Base-by-base conservation (phyloP, 2,888 invertebrate species). In the Brachynemurus nebulosus region DNA sequence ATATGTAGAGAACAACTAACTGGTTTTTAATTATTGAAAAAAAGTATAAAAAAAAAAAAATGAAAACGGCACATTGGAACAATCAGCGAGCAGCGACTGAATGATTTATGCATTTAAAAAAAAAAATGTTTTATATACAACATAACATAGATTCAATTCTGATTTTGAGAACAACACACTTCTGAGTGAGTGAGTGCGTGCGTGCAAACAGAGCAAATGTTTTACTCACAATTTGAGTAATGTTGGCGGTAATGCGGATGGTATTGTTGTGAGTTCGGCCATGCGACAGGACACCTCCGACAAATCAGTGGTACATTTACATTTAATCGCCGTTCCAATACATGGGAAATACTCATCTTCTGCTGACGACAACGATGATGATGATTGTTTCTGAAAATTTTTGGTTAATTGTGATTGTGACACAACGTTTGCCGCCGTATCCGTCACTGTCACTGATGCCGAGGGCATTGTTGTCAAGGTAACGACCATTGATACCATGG, bases 141-240 rank as follows among this genome's bases (percentile, higher is more conserved):
- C n/a, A n/a, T n/a, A n/a, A n/a, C n/a, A n/a, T n/a, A n/a, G n/a
- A n/a, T n/a, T n/a, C n/a, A n/a, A n/a, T n/a, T n/a, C n/a, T n/a
- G n/a, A n/a, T n/a, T n/a, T n/a, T n/a, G n/a, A n/a, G n/a, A n/a
- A n/a, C n/a, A n/a, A n/a, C n/a, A n/a, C n/a, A n/a, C n/a, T n/a
- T n/a, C n/a, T n/a, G n/a, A n/a, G n/a, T n/a, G n/a, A n/a, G n/a
- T n/a, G n/a, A n/a, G n/a, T n/a, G n/a, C n/a, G n/a, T n/a, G n/a
- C n/a, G n/a, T n/a, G n/a, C n/a, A n/a, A n/a, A n/a, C n/a, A n/a
- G n/a, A n/a, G n/a, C n/a, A n/a, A n/a, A n/a, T n/a, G n/a, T n/a
- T n/a, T n/a, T n/a, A 58, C 59, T 59, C 51, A 59, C 59, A 59
- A 52, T 56, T 59, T 59, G 48, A 52, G 53, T 44, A 59, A 51